Evolutionary conservation across 2,888 invertebrate genomes (phyloP).

Genomic region (Atrina japonica): DNA sequence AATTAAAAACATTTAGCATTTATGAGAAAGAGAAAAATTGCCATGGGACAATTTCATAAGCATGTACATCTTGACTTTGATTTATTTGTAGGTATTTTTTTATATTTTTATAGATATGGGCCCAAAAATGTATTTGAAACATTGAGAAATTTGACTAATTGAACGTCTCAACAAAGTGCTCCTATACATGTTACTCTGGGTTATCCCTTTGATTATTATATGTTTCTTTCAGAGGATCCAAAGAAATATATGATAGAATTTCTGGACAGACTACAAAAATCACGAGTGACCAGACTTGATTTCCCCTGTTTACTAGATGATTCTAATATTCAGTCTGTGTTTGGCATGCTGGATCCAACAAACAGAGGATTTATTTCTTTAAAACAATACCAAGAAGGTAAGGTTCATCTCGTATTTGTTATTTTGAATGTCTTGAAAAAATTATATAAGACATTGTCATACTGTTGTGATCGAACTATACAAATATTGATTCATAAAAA

Average conservation of each 20-base stretch:
- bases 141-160: too few species aligned
- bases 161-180: too few species aligned
- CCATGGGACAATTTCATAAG: too few species aligned
- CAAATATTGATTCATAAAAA: too few species aligned
- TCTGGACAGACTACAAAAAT: slow-evolving; percentile 73
- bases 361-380: slow-evolving; percentile 72
- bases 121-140: too few species aligned
- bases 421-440: neutral
- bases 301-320: slow-evolving; percentile 78
- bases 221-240: slow-evolving; percentile 71
- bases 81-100: too few species aligned
- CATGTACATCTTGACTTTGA: too few species aligned
- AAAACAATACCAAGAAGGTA: slow-evolving; percentile 78
- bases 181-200: too few species aligned
- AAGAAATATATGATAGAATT: slow-evolving; percentile 76
- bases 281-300: slow-evolving; percentile 66
- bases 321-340: slow-evolving; percentile 76
- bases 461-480: neutral
- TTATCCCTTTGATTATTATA: too few species aligned
- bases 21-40: too few species aligned
- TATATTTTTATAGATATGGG: too few species aligned
- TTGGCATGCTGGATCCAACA: slow-evolving; percentile 79
- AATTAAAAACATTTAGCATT: too few species aligned
- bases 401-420: neutral
- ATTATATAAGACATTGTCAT: neutral